Percentiles rank a stretch among this genome's conserved stretches.
phyloP scores from a whole-genome alignment of 2,888 invertebrate species.

The Drosophila tripunctata region DNA sequence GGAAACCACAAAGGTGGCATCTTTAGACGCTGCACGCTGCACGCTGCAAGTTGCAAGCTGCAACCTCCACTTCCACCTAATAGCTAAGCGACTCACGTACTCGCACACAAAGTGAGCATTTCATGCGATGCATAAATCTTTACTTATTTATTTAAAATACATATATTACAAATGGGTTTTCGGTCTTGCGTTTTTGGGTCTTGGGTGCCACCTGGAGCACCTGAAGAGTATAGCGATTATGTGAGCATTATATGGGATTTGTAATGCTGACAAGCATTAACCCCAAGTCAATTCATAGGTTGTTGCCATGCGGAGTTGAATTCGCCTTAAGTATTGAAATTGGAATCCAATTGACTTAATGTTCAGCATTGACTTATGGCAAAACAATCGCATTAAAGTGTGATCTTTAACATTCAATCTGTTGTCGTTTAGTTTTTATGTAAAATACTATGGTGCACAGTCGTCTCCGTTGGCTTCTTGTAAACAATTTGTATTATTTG shows the following conservation, averaged over 20 bases:
- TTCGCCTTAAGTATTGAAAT: conserved; percentile 32
- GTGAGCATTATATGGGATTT: conserved; percentile 66
- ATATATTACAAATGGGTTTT: conserved; percentile 22
- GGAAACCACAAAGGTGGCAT: conserved; percentile 73
- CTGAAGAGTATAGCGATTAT: conserved; percentile 37
- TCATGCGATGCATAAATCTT: conserved; percentile 76
- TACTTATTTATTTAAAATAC: conserved; percentile 65
- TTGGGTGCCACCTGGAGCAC: conserved; percentile 20
- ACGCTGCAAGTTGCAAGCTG: conserved; percentile 1
- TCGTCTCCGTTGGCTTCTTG: neutral
- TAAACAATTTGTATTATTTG: conserved; percentile 1
- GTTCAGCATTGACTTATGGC: conserved; percentile 32
- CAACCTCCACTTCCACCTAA: conserved; percentile 6
- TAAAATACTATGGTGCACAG: neutral
- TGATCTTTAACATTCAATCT: conserved; percentile 8
- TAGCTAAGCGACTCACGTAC: conserved; percentile 43
- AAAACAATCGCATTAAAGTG: conserved; percentile 19
- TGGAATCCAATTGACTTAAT: conserved; percentile 50
- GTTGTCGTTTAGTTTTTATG: neutral
- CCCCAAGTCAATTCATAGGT: conserved; percentile 7
- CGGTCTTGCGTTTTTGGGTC: conserved; percentile 19
- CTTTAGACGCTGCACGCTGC: conserved; percentile 46
- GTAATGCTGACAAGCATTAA: conserved; percentile 54
- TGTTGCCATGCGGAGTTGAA: conserved; percentile 16
- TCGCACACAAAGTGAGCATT: conserved; percentile 41